phyloP scores from a whole-genome alignment of 2,888 invertebrate genomes.

The Falcaria lacertinaria region DNA sequence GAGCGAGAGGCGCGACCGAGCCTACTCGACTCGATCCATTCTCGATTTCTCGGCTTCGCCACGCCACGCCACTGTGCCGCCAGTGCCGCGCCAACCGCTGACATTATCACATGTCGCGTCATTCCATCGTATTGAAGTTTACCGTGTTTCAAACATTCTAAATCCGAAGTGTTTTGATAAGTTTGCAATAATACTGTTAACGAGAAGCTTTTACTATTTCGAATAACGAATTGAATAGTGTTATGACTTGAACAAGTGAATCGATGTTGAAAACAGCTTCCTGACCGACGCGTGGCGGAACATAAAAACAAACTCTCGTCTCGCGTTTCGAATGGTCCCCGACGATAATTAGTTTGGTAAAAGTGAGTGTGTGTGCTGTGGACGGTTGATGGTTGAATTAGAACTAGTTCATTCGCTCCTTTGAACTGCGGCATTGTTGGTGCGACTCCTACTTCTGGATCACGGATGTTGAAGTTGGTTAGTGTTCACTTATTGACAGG shows the following conservation, averaged over 20 bases:
- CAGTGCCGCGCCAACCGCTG: constrained; percentile 67
- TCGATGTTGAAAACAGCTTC: constrained; percentile 33
- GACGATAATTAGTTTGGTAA: constrained; percentile 71
- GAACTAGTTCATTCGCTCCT: constrained; percentile 55
- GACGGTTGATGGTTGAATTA: constrained; percentile 67
- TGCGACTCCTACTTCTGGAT: constrained; percentile 40
- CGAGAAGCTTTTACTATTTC: constrained; percentile 42
- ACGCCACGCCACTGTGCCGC: constrained; percentile 4
- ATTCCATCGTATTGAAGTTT: constrained; percentile 31
- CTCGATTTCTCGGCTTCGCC: constrained; percentile 45
- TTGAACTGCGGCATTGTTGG: constrained; percentile 41
- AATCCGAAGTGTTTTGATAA: constrained; percentile 45
- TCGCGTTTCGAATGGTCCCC: constrained; percentile 64
- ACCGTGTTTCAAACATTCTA: constrained; percentile 34
- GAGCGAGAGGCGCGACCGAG: constrained; percentile 55
- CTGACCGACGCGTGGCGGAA: constrained; percentile 59
- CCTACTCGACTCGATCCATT: constrained; percentile 47
- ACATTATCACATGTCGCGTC: constrained; percentile 45
- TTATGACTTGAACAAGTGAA: constrained; percentile 61
- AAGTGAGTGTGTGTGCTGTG: constrained; percentile 75
- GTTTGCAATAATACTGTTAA: constrained; percentile 34
- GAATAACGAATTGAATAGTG: constrained; percentile 58
- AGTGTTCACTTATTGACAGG: constrained; percentile 42
- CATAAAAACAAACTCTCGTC: constrained; percentile 65
- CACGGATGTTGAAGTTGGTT: constrained; percentile 72